Conservation (phyloP, 2,113 vertebrate genomes). For the Myotis lucifugus region DNA sequence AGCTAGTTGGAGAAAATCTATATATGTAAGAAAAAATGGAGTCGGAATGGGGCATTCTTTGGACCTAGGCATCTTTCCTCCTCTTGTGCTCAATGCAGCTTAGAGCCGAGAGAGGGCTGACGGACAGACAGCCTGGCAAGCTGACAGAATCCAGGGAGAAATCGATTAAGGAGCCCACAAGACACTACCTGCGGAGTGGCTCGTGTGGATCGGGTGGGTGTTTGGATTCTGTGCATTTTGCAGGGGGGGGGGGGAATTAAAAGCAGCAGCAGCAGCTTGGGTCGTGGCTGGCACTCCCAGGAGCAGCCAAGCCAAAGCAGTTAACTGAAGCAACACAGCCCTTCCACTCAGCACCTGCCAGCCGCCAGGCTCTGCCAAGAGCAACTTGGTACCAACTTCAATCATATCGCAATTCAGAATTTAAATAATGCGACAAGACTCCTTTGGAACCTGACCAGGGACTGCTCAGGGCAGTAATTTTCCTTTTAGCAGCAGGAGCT, state of each 20-base stretch:
- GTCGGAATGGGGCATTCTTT: background rate
- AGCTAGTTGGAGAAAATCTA: conserved; percentile 25
- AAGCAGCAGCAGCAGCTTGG: background rate
- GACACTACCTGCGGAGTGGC: conserved; percentile 80
- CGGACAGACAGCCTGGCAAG: conserved; percentile 37
- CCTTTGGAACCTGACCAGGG: conserved; percentile 82
- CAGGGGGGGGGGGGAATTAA: conserved; percentile 69
- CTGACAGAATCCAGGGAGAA: conserved; percentile 80
- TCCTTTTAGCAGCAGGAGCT: conserved; percentile 81
- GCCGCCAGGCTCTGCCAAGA: conserved; percentile 84
- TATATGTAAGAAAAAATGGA: background rate
- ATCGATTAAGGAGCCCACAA: conserved; percentile 83
- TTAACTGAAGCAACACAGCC: conserved; percentile 87
- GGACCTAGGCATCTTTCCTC: background rate
- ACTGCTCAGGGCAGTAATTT: conserved; percentile 84
- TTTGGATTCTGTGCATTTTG: conserved; percentile 71
- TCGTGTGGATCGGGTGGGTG: rapidly evolving
- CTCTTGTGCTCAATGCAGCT: conserved; percentile 86
- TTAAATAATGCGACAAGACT: conserved; percentile 88
- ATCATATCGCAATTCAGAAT: conserved; percentile 87
- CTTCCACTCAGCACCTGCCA: conserved; percentile 91
- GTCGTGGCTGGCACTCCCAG: conserved; percentile 49
- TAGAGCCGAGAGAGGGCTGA: background rate
- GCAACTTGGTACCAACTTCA: conserved; percentile 91
- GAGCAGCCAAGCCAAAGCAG: conserved; percentile 78